Evolutionary conservation across 1,140 invertebrate species (phyloP), one percentile per base, ranked within the genome.

Genomic region (Drosophila biarmipes): DNA sequence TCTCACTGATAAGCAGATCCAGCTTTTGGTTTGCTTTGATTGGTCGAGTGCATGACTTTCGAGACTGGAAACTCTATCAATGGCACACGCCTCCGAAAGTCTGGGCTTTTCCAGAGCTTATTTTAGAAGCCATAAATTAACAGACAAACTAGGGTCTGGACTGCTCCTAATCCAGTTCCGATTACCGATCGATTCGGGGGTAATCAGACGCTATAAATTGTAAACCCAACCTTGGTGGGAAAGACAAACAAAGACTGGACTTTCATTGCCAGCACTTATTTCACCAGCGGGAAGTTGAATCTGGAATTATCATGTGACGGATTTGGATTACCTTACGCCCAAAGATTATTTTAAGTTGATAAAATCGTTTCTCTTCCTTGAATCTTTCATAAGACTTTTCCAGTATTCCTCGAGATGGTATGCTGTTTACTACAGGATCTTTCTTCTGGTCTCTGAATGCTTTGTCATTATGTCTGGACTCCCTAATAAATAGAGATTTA

Each of bases 61-160:
- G 6, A 42, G 29, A 51, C 19, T 49, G 19, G n/a, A 8, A 14
- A 0, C 0, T n/a, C 62, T 55, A 69, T 69, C 38, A 45, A 46
- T 69, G 63, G 66, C 49, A 29, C 66, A 69, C 66, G 66, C 66
- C 66, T 69, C 63, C 49, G 38, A 56, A 69, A 56, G 14, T 56
- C 27, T n/a, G 17, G 31, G 63, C 34, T 27, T 69, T 68, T 56
- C 42, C 64, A 56, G 51, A 34, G 27, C 42, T 48, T 69, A 19
- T 38, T 17, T 29, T 69, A 69, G n/a, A 31, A 11, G 51, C 34
- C 15, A 19, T 69, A 69, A 69, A 69, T 69, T 10, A 55, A 11
- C 11, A 68, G 62, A 45, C 66, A 46, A 67, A 37, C 21, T 45
- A 10, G 12, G 24, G 38, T 24, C 63, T 45, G 24, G 56, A 48